Evolutionary conservation across 2,797 vertebrate species (phyloP).

Genomic region (Australoheros facetus): DNA sequence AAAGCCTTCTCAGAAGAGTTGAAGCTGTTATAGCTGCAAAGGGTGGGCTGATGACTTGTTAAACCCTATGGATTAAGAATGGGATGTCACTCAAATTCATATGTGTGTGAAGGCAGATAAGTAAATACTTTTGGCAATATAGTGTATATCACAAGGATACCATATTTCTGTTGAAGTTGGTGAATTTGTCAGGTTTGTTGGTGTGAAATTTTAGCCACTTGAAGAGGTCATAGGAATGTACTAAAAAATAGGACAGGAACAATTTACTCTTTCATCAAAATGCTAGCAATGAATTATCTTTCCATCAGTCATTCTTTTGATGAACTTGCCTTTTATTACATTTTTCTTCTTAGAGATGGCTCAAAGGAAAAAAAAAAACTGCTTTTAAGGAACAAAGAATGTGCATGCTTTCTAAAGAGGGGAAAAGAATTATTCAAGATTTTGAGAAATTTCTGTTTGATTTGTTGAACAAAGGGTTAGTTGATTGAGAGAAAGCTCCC

Average conservation of each 20-base stretch:
- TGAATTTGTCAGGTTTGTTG: background rate
- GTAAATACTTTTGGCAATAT: too few relatives aligned
- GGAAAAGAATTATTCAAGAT: slow-evolving; percentile 4
- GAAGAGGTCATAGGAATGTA: background rate
- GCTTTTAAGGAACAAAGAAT: slow-evolving; percentile 15
- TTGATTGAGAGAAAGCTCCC: slow-evolving; percentile 18
- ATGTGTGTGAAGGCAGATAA: too few relatives aligned
- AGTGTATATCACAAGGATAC: background rate
- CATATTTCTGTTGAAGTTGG: background rate
- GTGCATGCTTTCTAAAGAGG: background rate
- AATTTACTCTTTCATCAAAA: background rate
- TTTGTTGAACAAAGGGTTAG: slow-evolving; percentile 17
- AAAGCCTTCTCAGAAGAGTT: too few relatives aligned
- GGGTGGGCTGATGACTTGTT: too few relatives aligned
- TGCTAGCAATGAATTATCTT: background rate
- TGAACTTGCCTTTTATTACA: slow-evolving; percentile 30
- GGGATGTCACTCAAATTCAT: too few relatives aligned
- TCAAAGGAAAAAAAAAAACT: background rate
- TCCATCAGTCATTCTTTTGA: background rate
- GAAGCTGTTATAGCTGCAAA: too few relatives aligned
- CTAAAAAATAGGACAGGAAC: background rate
- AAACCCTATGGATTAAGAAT: too few relatives aligned
- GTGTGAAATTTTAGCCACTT: accelerated
- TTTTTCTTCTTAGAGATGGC: slow-evolving; percentile 32
- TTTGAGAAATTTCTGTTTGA: slow-evolving; percentile 15